A percentile compares a stretch with the other conserved stretches of the same genome.
phyloP scores from a whole-genome alignment of 2,113 vertebrate genomes.

The Urocitellus parryii region DNA sequence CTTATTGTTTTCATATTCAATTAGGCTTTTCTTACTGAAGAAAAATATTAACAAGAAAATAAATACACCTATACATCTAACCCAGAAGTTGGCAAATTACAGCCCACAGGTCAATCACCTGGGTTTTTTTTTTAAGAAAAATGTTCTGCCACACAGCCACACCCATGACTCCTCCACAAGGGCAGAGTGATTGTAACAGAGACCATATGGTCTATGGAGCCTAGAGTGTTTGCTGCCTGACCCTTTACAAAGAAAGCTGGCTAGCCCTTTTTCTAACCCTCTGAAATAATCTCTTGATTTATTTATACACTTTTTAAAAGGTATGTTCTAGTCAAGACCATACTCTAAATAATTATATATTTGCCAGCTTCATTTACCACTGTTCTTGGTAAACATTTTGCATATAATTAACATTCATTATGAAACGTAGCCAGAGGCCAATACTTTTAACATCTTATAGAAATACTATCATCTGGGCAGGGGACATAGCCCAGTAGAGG shows the following conservation, averaged over 20 bases:
- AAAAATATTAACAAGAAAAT: conserved; percentile 11
- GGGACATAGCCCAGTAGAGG: too few species aligned
- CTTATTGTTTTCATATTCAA: conserved; percentile 10
- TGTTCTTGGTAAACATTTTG: not conserved
- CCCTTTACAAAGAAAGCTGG: not conserved
- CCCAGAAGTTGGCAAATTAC: not conserved
- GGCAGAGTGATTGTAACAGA: not conserved
- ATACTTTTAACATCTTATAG: conserved; percentile 32
- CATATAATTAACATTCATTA: conserved; percentile 40
- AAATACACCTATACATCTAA: not conserved
- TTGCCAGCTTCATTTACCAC: not conserved
- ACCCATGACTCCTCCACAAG: not conserved
- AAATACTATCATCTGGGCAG: not conserved
- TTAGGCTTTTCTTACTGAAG: conserved; percentile 26
- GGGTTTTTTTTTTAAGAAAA: not conserved
- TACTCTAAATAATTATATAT: not conserved
- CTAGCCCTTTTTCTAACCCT: not conserved
- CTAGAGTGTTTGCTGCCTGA: not conserved
- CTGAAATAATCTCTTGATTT: conserved; percentile 13
- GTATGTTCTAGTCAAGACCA: not conserved
- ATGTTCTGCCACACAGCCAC: not conserved
- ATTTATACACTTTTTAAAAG: conserved; percentile 19
- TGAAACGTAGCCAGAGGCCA: not conserved
- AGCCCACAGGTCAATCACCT: not conserved
- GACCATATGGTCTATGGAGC: not conserved